phyloP scores from a whole-genome alignment of 2,888 invertebrate species.

The Nasonia oneida region DNA sequence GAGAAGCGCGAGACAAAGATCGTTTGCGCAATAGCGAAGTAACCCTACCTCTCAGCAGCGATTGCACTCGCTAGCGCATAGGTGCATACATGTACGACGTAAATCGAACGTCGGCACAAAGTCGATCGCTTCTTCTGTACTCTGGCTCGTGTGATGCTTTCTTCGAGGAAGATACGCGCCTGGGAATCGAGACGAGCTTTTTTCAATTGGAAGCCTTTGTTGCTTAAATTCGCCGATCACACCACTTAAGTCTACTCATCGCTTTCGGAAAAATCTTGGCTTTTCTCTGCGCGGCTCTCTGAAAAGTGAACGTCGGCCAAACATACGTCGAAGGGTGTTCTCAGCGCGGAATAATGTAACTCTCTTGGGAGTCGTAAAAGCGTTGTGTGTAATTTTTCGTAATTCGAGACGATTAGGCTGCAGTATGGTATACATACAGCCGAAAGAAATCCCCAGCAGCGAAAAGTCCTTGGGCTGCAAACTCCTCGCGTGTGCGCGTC shows the following conservation, averaged over 20 bases:
- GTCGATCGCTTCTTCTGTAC: constrained; percentile 6
- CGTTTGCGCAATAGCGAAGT: neutral
- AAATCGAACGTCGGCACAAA: constrained; percentile 34
- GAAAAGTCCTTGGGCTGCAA: constrained; percentile 37
- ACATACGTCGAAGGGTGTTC: neutral
- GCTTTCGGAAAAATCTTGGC: too few relatives aligned
- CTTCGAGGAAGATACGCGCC: neutral
- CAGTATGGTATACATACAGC: neutral
- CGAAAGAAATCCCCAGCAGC: neutral
- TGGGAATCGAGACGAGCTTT: neutral
- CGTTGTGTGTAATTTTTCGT: constrained; percentile 1
- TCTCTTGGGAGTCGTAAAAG: neutral
- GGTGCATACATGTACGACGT: neutral
- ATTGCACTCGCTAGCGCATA: neutral
- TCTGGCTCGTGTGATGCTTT: neutral
- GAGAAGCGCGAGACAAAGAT: neutral
- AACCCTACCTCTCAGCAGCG: neutral
- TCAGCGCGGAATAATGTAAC: neutral
- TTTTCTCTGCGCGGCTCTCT: neutral
- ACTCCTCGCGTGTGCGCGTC: neutral
- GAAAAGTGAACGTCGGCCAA: constrained; percentile 19
- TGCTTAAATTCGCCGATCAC: neutral
- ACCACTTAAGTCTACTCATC: too few relatives aligned
- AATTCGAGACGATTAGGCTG: neutral
- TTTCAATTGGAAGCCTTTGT: neutral